These are phyloP conservation scores for Mobula birostris DNA, from an alignment of 2,113 vertebrate genomes.

Conservation along the genomic window DNA sequence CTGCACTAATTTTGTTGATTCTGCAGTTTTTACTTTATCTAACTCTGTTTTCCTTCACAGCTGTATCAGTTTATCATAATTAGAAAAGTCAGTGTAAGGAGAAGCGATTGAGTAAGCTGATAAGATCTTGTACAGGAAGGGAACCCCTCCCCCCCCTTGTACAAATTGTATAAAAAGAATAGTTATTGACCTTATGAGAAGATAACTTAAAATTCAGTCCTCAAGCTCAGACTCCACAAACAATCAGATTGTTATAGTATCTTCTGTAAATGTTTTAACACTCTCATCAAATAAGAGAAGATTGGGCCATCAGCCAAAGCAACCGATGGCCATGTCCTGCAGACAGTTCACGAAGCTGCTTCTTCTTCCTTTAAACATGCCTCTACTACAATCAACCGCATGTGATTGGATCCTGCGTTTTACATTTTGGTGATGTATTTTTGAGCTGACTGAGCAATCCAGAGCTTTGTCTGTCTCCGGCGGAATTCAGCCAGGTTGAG, in stretches of 20 bases:
- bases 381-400: too few relatives aligned
- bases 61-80: neutral
- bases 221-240: neutral
- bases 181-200: neutral
- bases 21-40: neutral
- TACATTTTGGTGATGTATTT: too few relatives aligned
- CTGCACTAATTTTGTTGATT: neutral
- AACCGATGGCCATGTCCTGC: too few relatives aligned
- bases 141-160: neutral
- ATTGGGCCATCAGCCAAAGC: too few relatives aligned
- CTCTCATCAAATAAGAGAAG: too few relatives aligned
- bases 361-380: too few relatives aligned
- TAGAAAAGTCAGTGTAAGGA: neutral
- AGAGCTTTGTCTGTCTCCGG: too few relatives aligned
- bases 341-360: too few relatives aligned
- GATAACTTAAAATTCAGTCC: neutral
- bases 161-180: neutral
- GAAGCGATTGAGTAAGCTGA: neutral
- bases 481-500: too few relatives aligned
- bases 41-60: neutral
- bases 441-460: too few relatives aligned
- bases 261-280: neutral
- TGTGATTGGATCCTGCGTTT: too few relatives aligned
- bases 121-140: neutral
- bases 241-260: neutral